Percentiles rank a stretch among this genome's conserved stretches.
phyloP scores from a whole-genome alignment of 2,797 vertebrate genomes.

The Scleropages formosus region DNA sequence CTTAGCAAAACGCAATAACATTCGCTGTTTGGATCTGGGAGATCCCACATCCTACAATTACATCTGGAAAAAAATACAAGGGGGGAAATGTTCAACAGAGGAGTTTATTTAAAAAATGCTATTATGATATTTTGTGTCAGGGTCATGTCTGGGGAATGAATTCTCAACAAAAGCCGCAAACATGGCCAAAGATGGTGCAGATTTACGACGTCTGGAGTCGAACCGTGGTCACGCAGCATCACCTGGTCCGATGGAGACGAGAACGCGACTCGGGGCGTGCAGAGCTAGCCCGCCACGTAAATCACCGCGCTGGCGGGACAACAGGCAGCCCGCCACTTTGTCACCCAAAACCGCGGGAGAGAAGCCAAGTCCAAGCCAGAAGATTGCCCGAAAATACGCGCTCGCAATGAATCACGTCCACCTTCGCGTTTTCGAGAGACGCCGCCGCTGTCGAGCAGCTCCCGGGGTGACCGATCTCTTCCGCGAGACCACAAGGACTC shows the following conservation, averaged over 20 bases:
- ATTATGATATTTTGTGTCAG: constrained; percentile 44
- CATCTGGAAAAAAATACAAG: constrained; percentile 41
- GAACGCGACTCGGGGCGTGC: neutral
- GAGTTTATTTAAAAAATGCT: constrained; percentile 54
- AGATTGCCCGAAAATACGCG: neutral
- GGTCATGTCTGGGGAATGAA: constrained; percentile 53
- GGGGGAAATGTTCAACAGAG: constrained; percentile 48
- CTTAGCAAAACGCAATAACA: constrained; percentile 22
- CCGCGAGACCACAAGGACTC: too few species aligned
- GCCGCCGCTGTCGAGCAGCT: too few species aligned
- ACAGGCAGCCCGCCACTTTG: neutral
- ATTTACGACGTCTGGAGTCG: constrained; percentile 62
- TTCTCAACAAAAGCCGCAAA: constrained; percentile 72
- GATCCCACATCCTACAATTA: constrained; percentile 61
- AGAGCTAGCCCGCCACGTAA: neutral
- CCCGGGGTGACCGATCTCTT: too few species aligned
- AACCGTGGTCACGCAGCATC: neutral
- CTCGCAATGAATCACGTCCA: neutral
- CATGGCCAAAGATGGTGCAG: constrained; percentile 68
- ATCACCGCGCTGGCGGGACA: neutral
- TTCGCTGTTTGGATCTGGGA: constrained; percentile 45
- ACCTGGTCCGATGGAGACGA: constrained; percentile 6
- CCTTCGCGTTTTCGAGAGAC: too few species aligned
- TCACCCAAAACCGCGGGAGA: neutral
- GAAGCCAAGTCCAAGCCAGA: neutral